phyloP scores from a whole-genome alignment of 1,140 invertebrate genomes.

The Mizuhopecten yessoensis region DNA sequence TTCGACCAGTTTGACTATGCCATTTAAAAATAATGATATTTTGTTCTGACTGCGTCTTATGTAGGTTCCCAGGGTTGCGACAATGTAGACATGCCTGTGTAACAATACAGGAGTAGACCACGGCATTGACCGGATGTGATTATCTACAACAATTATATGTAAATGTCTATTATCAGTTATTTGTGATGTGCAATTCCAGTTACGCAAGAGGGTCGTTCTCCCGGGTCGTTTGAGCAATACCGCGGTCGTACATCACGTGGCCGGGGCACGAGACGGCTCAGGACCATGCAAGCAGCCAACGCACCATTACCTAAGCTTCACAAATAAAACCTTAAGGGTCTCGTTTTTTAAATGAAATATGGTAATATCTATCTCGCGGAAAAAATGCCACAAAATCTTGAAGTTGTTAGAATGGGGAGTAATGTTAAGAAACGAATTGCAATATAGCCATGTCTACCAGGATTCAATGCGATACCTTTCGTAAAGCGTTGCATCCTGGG shows the following conservation, averaged over 20 bases:
- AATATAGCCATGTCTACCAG: neutral
- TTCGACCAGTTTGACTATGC: too few species aligned
- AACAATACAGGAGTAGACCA: too few species aligned
- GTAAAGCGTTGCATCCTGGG: neutral
- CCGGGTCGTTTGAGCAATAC: neutral
- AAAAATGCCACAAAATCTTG: neutral
- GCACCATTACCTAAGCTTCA: neutral
- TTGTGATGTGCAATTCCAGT: neutral
- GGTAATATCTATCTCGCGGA: neutral
- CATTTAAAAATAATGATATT: too few species aligned
- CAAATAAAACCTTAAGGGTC: neutral
- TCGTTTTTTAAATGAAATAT: conserved; percentile 36
- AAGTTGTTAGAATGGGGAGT: neutral
- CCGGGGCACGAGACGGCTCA: neutral
- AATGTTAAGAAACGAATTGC: neutral
- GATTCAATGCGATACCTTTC: neutral
- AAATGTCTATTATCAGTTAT: neutral
- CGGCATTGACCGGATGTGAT: neutral
- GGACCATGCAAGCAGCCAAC: neutral
- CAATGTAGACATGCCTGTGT: too few species aligned
- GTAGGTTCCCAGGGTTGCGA: too few species aligned
- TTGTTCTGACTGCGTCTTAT: too few species aligned
- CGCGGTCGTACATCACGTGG: neutral
- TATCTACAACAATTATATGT: neutral
- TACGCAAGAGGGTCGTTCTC: neutral